Conservation (phyloP, 2,797 vertebrate species). For the Echeneis naucrates region DNA sequence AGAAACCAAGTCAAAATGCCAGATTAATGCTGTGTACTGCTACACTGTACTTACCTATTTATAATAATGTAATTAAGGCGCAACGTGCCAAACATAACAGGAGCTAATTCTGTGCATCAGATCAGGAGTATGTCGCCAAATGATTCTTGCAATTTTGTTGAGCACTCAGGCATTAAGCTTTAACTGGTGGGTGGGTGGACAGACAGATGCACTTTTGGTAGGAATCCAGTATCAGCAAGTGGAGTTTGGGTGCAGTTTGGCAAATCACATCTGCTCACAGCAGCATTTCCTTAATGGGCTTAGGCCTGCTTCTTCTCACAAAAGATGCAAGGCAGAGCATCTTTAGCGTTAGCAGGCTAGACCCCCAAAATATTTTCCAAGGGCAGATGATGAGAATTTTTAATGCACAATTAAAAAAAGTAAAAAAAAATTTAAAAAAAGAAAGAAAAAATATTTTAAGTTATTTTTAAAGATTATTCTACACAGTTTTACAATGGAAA, state of each 20-base stretch:
- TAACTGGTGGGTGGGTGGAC: neutral
- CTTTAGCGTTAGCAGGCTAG: conserved; percentile 36
- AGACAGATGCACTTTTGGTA: neutral
- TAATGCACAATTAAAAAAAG: conserved; percentile 8
- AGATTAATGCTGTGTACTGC: neutral
- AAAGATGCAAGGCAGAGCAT: conserved; percentile 6
- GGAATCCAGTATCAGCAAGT: conserved; percentile 28
- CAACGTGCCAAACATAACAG: neutral
- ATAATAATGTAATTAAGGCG: neutral
- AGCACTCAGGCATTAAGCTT: conserved; percentile 2
- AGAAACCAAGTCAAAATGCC: neutral
- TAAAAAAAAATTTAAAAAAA: too few relatives aligned
- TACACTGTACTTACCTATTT: neutral
- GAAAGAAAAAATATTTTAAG: too few relatives aligned
- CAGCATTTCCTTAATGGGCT: conserved; percentile 28
- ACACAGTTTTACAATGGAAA: conserved; percentile 6
- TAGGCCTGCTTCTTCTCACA: conserved; percentile 14
- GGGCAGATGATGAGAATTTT: conserved; percentile 11
- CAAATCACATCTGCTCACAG: conserved; percentile 17
- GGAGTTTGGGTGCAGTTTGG: neutral
- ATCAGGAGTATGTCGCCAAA: neutral
- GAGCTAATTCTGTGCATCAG: neutral
- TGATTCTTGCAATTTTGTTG: neutral
- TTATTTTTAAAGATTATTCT: neutral
- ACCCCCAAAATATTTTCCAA: conserved; percentile 14